Conservation (phyloP, 2,797 vertebrate species). For the Hoplostethus atlanticus region DNA sequence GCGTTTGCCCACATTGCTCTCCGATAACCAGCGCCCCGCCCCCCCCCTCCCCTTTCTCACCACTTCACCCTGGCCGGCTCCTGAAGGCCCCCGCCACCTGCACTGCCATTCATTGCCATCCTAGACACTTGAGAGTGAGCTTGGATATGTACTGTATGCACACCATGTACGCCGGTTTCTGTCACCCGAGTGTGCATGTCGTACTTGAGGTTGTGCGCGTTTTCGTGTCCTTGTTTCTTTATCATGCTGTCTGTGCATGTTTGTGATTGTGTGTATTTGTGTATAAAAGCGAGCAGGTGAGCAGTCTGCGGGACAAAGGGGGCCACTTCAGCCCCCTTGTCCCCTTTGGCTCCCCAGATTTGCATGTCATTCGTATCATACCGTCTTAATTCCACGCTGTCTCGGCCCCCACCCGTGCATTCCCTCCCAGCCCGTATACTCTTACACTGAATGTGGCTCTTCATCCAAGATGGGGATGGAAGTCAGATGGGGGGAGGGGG, state of each 20-base stretch:
- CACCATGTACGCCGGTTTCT: no score
- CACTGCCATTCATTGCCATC: neutral
- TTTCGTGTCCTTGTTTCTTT: neutral
- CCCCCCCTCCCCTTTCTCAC: neutral
- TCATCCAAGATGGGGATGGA: constrained; percentile 32
- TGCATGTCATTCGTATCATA: constrained; percentile 61
- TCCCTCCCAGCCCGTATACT: constrained; percentile 31
- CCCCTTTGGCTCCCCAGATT: constrained; percentile 34
- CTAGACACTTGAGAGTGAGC: constrained; percentile 3
- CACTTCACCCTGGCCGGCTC: constrained; percentile 3
- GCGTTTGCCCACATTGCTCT: neutral
- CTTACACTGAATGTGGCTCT: constrained; percentile 48
- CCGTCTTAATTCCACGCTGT: constrained; percentile 55
- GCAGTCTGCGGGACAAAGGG: constrained; percentile 36
- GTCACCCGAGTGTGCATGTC: neutral
- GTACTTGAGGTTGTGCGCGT: neutral
- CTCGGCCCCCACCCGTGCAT: constrained; percentile 7
- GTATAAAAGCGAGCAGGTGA: neutral
- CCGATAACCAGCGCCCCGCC: neutral
- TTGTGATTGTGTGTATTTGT: neutral
- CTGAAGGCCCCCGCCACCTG: neutral
- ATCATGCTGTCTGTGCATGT: neutral
- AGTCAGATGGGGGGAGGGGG: neutral
- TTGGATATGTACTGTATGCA: neutral
- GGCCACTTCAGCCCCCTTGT: neutral